Evolutionary conservation across 2,888 invertebrate genomes (phyloP), one percentile per base, ranked within the genome.

Genomic region (Opisthograptis luteolata): DNA sequence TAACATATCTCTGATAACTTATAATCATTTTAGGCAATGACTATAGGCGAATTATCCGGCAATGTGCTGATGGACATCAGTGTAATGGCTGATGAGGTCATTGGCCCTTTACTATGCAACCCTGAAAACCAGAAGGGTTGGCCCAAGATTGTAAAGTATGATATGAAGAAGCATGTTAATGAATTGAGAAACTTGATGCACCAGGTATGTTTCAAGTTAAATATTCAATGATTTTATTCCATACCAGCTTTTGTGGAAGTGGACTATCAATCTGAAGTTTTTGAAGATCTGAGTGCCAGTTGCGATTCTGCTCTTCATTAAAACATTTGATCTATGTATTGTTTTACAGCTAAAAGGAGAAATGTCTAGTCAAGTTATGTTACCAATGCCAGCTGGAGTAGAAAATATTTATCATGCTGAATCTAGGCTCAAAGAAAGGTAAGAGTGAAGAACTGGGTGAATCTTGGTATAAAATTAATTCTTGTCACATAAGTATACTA

Each of bases 371-470:
- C 95, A 96, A 79, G 97, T 96, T 0, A 92, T 97, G 64, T 87
- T 98, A 17, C 96, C 98, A 0, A 93, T 98, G 92, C 98, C 98
- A 0, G 92, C 94, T 61, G 95, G 95, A 2, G 92, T 94, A 1
- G 94, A 95, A 58, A 91, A 91, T 44, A 92, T 96, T 15, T 94
- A 93, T 70, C 89, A 92, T 13, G 92, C 92, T 2, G 93, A 93
- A 67, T 75, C 91, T 12, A 87, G 87, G 46, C 60, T 90, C 1
- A 79, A 66, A 63, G 87, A 90, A 70, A 86, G 82, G 89, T 86
- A 62, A n/a, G n/a, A n/a, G n/a, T n/a, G n/a, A n/a, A n/a, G n/a
- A n/a, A n/a, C n/a, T n/a, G n/a, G n/a, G n/a, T n/a, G n/a, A n/a
- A n/a, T n/a, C n/a, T n/a, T n/a, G n/a, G n/a, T n/a, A n/a, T n/a